Evolutionary conservation across 2,888 invertebrate genomes (phyloP), one percentile per base, ranked within the genome.

Genomic region (Apoderus coryli): DNA sequence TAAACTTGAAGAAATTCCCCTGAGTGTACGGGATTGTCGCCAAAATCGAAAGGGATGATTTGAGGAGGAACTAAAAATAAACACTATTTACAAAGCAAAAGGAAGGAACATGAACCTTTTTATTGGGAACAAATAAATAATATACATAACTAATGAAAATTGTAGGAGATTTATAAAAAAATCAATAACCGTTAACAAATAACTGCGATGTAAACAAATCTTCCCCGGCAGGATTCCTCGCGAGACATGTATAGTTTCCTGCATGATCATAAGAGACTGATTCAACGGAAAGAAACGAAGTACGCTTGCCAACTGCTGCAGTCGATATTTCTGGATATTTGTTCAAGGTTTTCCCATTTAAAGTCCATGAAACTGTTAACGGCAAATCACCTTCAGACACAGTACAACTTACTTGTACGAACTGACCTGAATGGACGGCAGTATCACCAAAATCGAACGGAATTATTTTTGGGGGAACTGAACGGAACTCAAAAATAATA

Each of bases 351-450:
- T 62, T 59, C 36, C 64, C 66, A 49, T 80, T 72, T 46, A 80
- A 67, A 41, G 68, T 67, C 85, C 86, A 88, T 29, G 65, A 64
- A 37, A 86, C 73, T 38, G 67, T 68, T 38, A 86, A 65, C 7
- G 85, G 85, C 43, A 77, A 63, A 61, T 86, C 85, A 37, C 86
- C 81, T 50, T 75, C 72, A 38, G 75, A 66, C 19, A 69, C 60
- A 22, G 63, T 62, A 47, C 72, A 72, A 22, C 62, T 60, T 3
- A 67, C 61, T 19, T 65, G 63, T 24, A 64, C 61, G 22, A 63
- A 61, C 35, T 69, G 67, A 13, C 67, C 69, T 29, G 64, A 60
- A 44, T 63, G 65, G 10, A 63, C 54, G 12, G 67, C 63, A 38
- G 64, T 64, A 32, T 76, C 73, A 49, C 77, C 80, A 54, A 82